Evolutionary conservation across 1,140 invertebrate species (phyloP).

Genomic region (Leguminivora glycinivorella): DNA sequence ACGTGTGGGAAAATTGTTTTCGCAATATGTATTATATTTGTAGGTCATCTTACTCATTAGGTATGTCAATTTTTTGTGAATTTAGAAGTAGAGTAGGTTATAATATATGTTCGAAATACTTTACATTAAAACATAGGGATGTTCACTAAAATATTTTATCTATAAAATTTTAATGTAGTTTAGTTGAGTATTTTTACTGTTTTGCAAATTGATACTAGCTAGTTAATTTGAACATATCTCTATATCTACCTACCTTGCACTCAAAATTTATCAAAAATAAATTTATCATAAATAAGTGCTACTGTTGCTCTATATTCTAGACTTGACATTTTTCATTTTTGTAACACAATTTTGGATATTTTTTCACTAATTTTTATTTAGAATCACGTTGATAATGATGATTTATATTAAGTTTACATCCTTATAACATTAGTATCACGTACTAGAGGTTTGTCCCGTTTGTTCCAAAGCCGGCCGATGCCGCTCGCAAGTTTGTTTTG

Average conservation of each 20-base stretch:
- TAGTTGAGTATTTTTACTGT: no score
- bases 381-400: not conserved
- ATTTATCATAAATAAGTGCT: not conserved
- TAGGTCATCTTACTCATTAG: no score
- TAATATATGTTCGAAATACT: no score
- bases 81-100: no score
- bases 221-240: not conserved
- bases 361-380: not conserved
- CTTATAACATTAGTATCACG: not conserved
- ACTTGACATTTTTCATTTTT: not conserved
- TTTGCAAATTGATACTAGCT: no score
- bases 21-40: no score
- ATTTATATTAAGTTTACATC: not conserved
- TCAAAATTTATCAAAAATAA: not conserved
- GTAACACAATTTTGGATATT: not conserved
- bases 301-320: not conserved
- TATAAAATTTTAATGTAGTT: no score
- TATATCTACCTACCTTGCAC: constrained; percentile 8
- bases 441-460: not conserved
- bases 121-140: no score
- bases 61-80: no score
- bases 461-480: not conserved
- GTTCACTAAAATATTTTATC: no score
- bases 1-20: no score
- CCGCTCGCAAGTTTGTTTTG: constrained; percentile 63